Percentiles rank a stretch among this genome's conserved stretches.
These are phyloP conservation scores for Mimachlamys varia DNA, from an alignment of 2,888 invertebrate genomes.

Conservation along the genomic window DNA sequence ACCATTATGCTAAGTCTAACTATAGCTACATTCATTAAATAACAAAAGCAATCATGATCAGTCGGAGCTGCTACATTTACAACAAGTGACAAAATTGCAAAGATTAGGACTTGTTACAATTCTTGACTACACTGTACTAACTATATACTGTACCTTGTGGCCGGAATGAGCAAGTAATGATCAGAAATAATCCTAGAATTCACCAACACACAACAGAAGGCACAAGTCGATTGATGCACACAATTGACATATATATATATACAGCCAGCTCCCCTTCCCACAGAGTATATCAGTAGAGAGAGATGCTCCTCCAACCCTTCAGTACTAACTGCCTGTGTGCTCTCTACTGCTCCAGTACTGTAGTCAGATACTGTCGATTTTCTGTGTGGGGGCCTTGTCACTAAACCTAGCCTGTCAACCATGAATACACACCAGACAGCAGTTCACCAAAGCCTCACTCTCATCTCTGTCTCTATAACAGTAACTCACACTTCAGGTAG, in stretches of 20 bases:
- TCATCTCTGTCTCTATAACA: background rate
- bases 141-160: background rate
- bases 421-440: background rate
- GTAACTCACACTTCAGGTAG: background rate
- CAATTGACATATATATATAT: background rate
- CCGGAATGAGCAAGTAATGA: background rate
- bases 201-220: background rate
- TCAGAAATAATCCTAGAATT: slow-evolving; percentile 14
- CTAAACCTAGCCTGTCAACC: background rate
- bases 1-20: background rate
- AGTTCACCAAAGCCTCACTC: background rate
- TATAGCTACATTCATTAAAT: too few relatives aligned
- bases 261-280: background rate
- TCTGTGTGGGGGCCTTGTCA: background rate
- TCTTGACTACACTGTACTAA: background rate
- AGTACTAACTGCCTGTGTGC: background rate
- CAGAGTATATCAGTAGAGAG: background rate
- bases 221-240: background rate
- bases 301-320: background rate
- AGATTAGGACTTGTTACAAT: background rate
- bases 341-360: background rate
- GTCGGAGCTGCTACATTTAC: too few relatives aligned
- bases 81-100: too few relatives aligned
- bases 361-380: background rate
- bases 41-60: too few relatives aligned